Evolutionary conservation across 1,140 invertebrate genomes (phyloP).

Genomic region (Sinonovacula constricta): DNA sequence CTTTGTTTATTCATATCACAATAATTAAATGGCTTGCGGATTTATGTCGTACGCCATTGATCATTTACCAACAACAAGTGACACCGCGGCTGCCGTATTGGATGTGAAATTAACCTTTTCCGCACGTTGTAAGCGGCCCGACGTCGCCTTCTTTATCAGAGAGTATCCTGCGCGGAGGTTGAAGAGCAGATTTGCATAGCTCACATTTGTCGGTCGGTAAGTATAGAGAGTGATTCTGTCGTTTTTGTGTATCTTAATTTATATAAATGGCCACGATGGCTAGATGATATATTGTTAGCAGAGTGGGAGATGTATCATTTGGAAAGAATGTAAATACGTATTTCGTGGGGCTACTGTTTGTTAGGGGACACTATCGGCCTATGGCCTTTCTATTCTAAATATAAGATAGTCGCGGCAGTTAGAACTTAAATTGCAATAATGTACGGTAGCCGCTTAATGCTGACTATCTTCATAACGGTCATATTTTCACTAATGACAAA

Average conservation of each 20-base stretch:
- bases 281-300: constrained; percentile 37
- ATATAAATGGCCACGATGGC: constrained; percentile 40
- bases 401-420: no score
- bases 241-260: constrained; percentile 24
- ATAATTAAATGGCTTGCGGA: constrained; percentile 10
- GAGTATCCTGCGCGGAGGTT: constrained; percentile 31
- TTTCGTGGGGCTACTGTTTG: constrained; percentile 17
- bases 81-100: constrained; percentile 45
- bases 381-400: no score
- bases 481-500: neutral
- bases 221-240: constrained; percentile 49
- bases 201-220: constrained; percentile 34
- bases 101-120: constrained; percentile 52
- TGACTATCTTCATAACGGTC: neutral
- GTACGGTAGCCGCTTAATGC: neutral
- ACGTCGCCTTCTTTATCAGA: constrained; percentile 46
- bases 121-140: constrained; percentile 35
- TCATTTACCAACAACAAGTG: constrained; percentile 52
- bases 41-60: constrained; percentile 29
- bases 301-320: constrained; percentile 5
- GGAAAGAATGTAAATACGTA: constrained; percentile 44
- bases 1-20: no score
- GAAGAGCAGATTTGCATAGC: constrained; percentile 8
- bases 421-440: neutral
- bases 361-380: neutral